Evolutionary conservation across 37 sponge, comb jelly and placozoan species (phyloP).

Genomic region (Theonella swinhoei): DNA sequence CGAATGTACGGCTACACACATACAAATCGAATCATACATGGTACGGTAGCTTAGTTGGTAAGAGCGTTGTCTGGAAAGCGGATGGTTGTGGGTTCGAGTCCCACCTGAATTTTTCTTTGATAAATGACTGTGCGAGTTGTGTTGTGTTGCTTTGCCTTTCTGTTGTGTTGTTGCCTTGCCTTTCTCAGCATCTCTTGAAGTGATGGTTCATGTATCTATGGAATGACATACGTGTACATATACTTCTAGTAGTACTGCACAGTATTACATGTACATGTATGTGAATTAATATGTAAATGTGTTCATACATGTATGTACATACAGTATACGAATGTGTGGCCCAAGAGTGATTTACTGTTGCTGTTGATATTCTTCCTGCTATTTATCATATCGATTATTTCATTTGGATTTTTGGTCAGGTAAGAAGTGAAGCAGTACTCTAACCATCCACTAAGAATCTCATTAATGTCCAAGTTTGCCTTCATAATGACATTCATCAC

Average conservation of each 20-base stretch:
- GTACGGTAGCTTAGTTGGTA: no score
- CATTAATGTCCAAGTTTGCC: no score
- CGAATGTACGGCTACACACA: conserved; percentile 24
- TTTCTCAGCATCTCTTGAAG: background rate
- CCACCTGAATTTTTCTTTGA: no score
- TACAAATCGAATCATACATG: conserved; percentile 6
- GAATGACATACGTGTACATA: no score
- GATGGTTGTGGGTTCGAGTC: no score
- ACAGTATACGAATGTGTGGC: conserved; percentile 23
- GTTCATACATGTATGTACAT: background rate
- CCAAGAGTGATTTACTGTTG: conserved; percentile 57
- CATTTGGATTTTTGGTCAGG: conserved; percentile 75
- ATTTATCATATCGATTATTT: conserved; percentile 59
- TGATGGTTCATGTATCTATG: background rate
- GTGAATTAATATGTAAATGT: background rate
- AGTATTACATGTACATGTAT: background rate
- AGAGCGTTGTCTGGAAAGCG: no score
- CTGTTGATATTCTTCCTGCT: conserved; percentile 54
- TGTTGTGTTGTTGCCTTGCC: background rate
- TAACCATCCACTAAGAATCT: no score
- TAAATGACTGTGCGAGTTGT: no score
- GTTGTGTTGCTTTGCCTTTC: no score
- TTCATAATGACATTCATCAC: no score
- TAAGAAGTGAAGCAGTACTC: background rate
- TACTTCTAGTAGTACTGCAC: no score